These are phyloP conservation scores for Agrotis clavis DNA, from an alignment of 2,888 invertebrate genomes.

Conservation along the genomic window DNA sequence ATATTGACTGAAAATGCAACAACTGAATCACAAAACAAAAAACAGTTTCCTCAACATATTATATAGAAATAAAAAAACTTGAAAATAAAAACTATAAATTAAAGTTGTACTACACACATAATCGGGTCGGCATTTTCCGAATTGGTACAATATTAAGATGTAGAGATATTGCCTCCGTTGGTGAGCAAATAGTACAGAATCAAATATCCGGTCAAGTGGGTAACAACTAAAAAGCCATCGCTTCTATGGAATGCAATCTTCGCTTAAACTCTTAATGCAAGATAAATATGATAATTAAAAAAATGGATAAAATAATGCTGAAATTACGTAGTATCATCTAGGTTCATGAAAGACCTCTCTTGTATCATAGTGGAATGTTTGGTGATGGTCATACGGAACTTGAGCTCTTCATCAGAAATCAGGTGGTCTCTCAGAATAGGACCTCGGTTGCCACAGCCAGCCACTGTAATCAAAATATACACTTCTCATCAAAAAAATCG, in stretches of 20 bases:
- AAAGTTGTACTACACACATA: no score
- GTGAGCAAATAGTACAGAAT: no score
- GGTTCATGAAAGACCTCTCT: slow-evolving; percentile 72
- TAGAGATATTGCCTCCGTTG: no score
- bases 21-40: background rate
- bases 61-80: background rate
- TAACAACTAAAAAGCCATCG: background rate
- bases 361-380: slow-evolving; percentile 83
- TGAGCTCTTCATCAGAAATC: slow-evolving; percentile 82
- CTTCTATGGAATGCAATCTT: background rate
- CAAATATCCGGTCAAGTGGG: no score
- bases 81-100: background rate
- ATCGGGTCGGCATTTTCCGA: no score
- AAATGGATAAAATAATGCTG: no score
- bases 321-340: slow-evolving; percentile 69
- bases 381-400: slow-evolving; percentile 78
- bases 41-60: background rate
- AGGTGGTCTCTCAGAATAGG: slow-evolving; percentile 78
- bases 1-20: no score
- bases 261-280: background rate
- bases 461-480: slow-evolving; percentile 78
- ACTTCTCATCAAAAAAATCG: no score
- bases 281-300: no score
- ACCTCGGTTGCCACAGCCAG: slow-evolving; percentile 86
- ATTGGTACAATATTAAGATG: no score